A percentile compares a stretch with the other conserved stretches of the same genome.
Evolutionary conservation across 2,797 vertebrate genomes (phyloP).

Genomic region (Chaetophractus vellerosus): DNA sequence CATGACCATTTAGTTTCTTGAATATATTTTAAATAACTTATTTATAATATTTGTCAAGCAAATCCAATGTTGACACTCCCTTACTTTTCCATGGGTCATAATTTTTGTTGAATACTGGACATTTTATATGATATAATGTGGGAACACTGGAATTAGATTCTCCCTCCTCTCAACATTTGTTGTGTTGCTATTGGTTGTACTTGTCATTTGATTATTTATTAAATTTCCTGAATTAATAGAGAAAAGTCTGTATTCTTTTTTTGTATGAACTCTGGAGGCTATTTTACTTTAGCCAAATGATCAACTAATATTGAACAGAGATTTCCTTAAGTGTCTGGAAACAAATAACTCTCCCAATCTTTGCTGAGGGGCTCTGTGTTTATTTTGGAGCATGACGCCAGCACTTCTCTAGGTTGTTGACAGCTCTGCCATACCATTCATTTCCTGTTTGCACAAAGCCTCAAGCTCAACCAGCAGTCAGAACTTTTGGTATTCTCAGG

Average conservation of each 20-base stretch:
- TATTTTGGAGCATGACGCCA: no score
- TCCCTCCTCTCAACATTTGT: neutral
- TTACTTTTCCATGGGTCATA: neutral
- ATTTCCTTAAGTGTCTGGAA: neutral
- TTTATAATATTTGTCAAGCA: no score
- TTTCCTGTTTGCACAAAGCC: no score
- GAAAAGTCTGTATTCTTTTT: neutral
- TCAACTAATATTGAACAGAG: neutral
- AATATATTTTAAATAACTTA: no score
- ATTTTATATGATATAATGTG: no score
- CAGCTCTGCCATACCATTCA: neutral
- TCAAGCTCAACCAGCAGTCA: no score
- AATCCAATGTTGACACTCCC: no score
- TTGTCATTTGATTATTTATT: neutral
- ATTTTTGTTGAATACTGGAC: neutral
- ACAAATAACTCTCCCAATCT: no score
- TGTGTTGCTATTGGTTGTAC: neutral
- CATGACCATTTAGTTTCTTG: no score
- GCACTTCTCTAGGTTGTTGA: no score
- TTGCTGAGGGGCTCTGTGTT: no score
- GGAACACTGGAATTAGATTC: neutral
- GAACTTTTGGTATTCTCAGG: no score
- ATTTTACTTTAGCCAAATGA: neutral
- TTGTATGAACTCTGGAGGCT: neutral
- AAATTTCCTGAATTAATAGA: neutral